These are phyloP conservation scores for Mercenaria mercenaria DNA, from an alignment of 1,140 invertebrate species.

Conservation along the genomic window DNA sequence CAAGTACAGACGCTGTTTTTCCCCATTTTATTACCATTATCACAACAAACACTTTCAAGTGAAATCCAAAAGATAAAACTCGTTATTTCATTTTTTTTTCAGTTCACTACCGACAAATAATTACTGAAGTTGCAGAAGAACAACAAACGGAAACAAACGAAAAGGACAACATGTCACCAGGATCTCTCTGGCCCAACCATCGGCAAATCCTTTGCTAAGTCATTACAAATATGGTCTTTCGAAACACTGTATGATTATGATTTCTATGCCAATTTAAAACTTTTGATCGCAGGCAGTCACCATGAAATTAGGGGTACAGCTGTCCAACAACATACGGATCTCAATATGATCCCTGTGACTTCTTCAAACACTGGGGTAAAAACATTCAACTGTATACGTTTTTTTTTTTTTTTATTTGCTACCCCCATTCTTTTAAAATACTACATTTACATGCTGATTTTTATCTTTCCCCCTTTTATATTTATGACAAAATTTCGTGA, in stretches of 20 bases:
- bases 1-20: no score
- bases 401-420: neutral
- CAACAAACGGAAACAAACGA: neutral
- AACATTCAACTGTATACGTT: neutral
- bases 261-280: neutral
- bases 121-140: neutral
- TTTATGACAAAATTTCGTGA: no score
- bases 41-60: no score
- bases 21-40: no score
- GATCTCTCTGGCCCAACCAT: neutral
- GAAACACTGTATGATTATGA: neutral
- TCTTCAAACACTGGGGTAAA: neutral
- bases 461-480: no score
- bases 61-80: no score
- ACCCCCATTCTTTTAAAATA: no score
- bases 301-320: slow-evolving; percentile 27
- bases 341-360: neutral
- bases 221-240: neutral
- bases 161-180: neutral
- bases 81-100: no score
- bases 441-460: no score
- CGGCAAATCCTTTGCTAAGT: neutral
- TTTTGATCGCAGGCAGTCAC: slow-evolving; percentile 24
- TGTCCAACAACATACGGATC: neutral
- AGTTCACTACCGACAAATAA: no score